These are phyloP conservation scores for Dryadula phaetusa DNA, from an alignment of 2,888 invertebrate species.

Conservation along the genomic window DNA sequence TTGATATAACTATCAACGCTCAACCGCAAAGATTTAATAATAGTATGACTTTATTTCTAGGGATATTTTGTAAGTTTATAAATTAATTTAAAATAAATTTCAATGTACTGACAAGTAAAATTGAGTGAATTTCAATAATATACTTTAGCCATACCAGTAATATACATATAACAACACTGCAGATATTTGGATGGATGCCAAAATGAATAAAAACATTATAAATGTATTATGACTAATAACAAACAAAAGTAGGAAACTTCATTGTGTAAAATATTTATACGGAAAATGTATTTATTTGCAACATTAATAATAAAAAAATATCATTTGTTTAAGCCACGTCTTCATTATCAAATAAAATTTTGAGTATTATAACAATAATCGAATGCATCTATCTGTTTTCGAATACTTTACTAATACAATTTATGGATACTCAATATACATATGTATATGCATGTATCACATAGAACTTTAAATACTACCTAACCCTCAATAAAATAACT, in stretches of 20 bases:
- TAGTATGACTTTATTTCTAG: neutral
- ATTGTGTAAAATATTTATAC: neutral
- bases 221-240: slow-evolving; percentile 27
- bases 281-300: no score
- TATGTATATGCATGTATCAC: neutral
- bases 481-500: neutral
- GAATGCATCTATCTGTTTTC: neutral
- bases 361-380: neutral
- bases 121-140: no score
- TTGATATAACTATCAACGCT: slow-evolving; percentile 4
- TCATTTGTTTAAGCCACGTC: no score
- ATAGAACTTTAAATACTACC: slow-evolving; percentile 9
- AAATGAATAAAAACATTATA: slow-evolving; percentile 19
- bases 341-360: neutral
- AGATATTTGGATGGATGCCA: slow-evolving; percentile 25
- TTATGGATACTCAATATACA: neutral
- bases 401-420: neutral
- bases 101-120: neutral
- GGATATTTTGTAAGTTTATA: neutral
- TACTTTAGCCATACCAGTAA: neutral
- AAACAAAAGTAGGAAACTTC: neutral
- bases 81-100: neutral
- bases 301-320: no score
- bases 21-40: slow-evolving; percentile 7
- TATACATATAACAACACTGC: no score